Evolutionary conservation across 2,113 vertebrate genomes (phyloP).

Genomic region (Turdus rufiventris): DNA sequence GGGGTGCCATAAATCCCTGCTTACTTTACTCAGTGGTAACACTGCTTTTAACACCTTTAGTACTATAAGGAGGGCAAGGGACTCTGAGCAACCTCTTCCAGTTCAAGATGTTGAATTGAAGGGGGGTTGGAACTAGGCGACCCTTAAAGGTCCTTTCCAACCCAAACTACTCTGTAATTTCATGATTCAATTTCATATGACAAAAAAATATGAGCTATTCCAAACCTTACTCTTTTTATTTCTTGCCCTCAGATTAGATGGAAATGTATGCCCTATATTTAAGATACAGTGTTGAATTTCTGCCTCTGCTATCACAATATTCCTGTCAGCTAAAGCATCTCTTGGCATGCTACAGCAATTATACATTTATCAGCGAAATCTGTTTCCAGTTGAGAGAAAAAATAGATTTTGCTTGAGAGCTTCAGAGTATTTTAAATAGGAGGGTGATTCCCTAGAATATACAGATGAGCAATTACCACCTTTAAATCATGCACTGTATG

Average conservation of each 20-base stretch:
- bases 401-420: neutral
- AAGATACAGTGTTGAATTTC: neutral
- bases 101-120: neutral
- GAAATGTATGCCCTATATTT: neutral
- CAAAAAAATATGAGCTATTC: neutral
- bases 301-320: neutral
- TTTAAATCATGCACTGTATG: neutral
- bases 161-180: neutral
- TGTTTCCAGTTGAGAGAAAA: neutral
- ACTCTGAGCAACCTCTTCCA: neutral
- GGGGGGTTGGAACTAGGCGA: neutral
- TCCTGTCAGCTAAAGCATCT: neutral
- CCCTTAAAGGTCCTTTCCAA: neutral
- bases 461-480: neutral
- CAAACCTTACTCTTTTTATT: neutral
- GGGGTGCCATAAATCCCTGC: neutral
- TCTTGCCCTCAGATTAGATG: neutral
- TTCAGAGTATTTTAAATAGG: constrained; percentile 4
- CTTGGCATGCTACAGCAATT: neutral
- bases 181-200: neutral
- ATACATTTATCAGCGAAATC: constrained; percentile 6
- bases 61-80: neutral
- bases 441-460: neutral
- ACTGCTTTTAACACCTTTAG: neutral
- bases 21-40: neutral